A percentile compares a stretch with the other conserved stretches of the same genome.
Conservation (phyloP, 2,113 vertebrate species). For the Cynocephalus volans region DNA sequence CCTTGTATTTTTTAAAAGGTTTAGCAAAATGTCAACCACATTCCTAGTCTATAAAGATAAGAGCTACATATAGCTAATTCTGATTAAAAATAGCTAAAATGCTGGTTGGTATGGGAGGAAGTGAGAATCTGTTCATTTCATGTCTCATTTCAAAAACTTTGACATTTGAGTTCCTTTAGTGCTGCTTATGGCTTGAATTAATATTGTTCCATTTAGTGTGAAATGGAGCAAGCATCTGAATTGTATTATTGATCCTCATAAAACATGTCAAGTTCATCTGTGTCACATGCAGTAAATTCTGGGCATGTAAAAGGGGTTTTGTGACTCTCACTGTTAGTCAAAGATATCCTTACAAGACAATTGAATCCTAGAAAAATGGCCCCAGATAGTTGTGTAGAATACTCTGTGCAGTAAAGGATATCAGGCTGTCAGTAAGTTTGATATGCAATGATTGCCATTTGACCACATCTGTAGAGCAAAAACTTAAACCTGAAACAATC, state of each 20-base stretch:
- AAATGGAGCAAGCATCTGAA: conserved; percentile 73
- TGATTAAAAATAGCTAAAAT: conserved; percentile 79
- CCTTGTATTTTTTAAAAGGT: conserved; percentile 68
- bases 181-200: conserved; percentile 63
- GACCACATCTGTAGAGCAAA: conserved; percentile 48
- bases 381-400: background rate
- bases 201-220: conserved; percentile 54
- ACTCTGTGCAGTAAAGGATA: background rate
- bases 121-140: conserved; percentile 32
- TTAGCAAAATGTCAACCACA: conserved; percentile 79
- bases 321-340: conserved; percentile 62
- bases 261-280: conserved; percentile 60
- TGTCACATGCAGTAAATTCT: conserved; percentile 59
- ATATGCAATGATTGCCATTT: conserved; percentile 38
- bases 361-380: conserved; percentile 28
- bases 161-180: conserved; percentile 62
- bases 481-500: conserved; percentile 33
- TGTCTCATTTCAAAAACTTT: conserved; percentile 68
- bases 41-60: conserved; percentile 69
- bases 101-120: conserved; percentile 27
- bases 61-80: conserved; percentile 65
- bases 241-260: conserved; percentile 71
- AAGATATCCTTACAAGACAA: conserved; percentile 52
- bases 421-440: background rate
- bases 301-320: conserved; percentile 28